Evolutionary conservation across 1,140 invertebrate genomes (phyloP).

Genomic region (Holcopasites calliopsidis): DNA sequence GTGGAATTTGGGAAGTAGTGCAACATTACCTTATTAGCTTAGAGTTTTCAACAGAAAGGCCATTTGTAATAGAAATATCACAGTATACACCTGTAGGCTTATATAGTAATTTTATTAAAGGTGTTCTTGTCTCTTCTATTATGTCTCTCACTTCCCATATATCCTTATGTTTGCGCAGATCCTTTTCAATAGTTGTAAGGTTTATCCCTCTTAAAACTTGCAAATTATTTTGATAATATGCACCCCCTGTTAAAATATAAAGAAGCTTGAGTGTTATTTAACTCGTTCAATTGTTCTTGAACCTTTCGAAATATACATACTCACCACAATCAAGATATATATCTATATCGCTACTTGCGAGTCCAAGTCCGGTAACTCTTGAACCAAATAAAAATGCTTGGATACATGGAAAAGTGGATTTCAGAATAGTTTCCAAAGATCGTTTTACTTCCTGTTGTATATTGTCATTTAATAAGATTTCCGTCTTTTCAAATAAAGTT

Average conservation of each 20-base stretch:
- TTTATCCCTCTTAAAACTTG: not conserved
- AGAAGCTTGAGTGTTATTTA: not conserved
- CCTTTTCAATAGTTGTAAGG: not conserved
- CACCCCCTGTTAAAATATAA: slow-evolving; percentile 17
- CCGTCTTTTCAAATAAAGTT: slow-evolving; percentile 22
- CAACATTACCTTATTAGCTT: slow-evolving; percentile 74
- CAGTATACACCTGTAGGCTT: slow-evolving; percentile 74
- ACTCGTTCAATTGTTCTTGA: slow-evolving; percentile 15
- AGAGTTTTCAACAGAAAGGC: slow-evolving; percentile 80
- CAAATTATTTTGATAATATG: not conserved
- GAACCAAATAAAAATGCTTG: slow-evolving; percentile 76
- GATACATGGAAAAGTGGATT: slow-evolving; percentile 26
- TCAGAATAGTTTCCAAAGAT: slow-evolving; percentile 45
- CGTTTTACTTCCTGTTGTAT: slow-evolving; percentile 13
- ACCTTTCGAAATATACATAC: slow-evolving; percentile 13
- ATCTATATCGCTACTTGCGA: slow-evolving; percentile 77
- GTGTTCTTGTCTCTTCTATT: slow-evolving; percentile 69
- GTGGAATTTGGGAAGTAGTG: not conserved
- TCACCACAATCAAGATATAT: slow-evolving; percentile 78
- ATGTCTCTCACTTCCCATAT: slow-evolving; percentile 45
- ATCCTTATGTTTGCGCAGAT: slow-evolving; percentile 12
- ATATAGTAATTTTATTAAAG: slow-evolving; percentile 80
- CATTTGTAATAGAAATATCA: slow-evolving; percentile 80
- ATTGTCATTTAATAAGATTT: slow-evolving; percentile 7
- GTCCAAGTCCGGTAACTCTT: slow-evolving; percentile 73